These are phyloP conservation scores for Callyntrura guangdongensis DNA, from an alignment of 2,888 invertebrate genomes.

Conservation along the genomic window DNA sequence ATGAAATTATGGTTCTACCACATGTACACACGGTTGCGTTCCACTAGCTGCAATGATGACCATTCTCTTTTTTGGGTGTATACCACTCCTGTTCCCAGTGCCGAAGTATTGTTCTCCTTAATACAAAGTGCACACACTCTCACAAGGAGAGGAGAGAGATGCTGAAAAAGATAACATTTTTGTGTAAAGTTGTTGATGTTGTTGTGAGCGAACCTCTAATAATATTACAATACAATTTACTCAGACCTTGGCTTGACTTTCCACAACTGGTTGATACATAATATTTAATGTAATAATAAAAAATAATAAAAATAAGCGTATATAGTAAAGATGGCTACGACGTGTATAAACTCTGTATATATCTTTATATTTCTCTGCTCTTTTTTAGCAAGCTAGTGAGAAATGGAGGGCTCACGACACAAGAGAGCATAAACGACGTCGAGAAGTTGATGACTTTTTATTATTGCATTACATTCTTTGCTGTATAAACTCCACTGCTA, in stretches of 20 bases:
- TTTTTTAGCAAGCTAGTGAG: slow-evolving; percentile 38
- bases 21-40: neutral
- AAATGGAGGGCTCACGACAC: slow-evolving; percentile 18
- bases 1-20: neutral
- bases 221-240: slow-evolving; percentile 10
- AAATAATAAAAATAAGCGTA: too few relatives aligned
- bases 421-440: neutral
- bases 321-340: neutral
- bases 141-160: neutral
- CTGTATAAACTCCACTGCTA: neutral
- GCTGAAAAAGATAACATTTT: neutral
- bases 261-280: slow-evolving; percentile 6
- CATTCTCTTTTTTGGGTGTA: slow-evolving; percentile 50
- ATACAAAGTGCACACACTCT: neutral
- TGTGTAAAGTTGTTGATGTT: neutral
- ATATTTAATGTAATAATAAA: too few relatives aligned
- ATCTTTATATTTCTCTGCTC: slow-evolving; percentile 37
- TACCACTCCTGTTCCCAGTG: neutral
- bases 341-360: neutral
- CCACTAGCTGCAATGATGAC: neutral
- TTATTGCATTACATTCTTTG: slow-evolving; percentile 58
- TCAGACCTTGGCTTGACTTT: slow-evolving; percentile 9
- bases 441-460: slow-evolving; percentile 77
- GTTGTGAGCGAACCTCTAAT: neutral
- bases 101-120: neutral